Conservation (phyloP, 2,113 vertebrate genomes). For the Mobula hypostoma region DNA sequence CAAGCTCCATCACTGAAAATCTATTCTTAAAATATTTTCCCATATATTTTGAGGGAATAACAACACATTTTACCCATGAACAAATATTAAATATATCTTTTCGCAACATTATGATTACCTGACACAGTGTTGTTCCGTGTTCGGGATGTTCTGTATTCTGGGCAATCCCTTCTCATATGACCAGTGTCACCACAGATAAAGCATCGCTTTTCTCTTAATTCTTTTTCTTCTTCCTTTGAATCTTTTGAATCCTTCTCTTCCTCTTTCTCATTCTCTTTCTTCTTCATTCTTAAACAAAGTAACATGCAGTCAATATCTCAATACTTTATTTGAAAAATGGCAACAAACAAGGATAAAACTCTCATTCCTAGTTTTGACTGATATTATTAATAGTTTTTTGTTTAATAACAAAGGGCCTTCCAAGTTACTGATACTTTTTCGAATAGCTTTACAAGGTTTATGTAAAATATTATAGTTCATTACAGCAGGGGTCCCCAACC, state of each 20-base stretch:
- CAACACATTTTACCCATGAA: not conserved
- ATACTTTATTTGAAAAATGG: not conserved
- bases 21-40: not conserved
- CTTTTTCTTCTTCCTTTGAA: conserved; percentile 80
- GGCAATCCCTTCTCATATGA: conserved; percentile 89
- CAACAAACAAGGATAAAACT: not conserved
- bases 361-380: not conserved
- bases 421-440: not conserved
- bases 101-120: conserved; percentile 45
- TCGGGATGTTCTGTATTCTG: conserved; percentile 82
- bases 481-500: too few species aligned
- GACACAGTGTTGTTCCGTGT: conserved; percentile 68
- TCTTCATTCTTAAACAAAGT: conserved; percentile 73
- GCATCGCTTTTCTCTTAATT: conserved; percentile 84
- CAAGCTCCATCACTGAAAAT: not conserved
- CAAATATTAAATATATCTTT: not conserved
- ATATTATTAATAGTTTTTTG: not conserved
- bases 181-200: conserved; percentile 93
- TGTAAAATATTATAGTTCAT: not conserved
- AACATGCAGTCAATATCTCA: not conserved
- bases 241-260: conserved; percentile 75
- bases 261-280: conserved; percentile 89
- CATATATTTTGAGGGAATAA: not conserved
- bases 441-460: not conserved
- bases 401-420: not conserved